phyloP scores from a whole-genome alignment of 1,140 invertebrate species.

The Goniozus legneri region DNA sequence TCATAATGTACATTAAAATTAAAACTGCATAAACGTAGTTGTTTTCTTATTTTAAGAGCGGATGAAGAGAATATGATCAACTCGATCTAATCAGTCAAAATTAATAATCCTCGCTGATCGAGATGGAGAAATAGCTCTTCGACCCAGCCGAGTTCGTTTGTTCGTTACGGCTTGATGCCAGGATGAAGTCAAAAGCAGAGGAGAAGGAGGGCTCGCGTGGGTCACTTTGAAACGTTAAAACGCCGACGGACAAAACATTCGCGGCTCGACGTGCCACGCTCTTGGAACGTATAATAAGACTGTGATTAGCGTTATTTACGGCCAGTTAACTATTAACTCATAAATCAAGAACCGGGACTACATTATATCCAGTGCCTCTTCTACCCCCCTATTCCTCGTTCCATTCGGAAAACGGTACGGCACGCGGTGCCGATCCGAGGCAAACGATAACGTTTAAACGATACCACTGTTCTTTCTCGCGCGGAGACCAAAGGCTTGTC shows the following conservation, averaged over 20 bases:
- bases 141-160: background rate
- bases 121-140: background rate
- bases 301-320: constrained; percentile 57
- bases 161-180: too few relatives aligned
- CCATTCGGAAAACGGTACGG: constrained; percentile 23
- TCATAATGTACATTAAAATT: too few relatives aligned
- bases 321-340: constrained; percentile 53
- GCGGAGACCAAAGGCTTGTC: too few relatives aligned
- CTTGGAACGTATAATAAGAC: constrained; percentile 53
- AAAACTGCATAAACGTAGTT: too few relatives aligned
- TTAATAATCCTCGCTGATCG: background rate
- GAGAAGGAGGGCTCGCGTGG: background rate
- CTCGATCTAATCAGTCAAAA: background rate
- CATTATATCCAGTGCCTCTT: constrained; percentile 32
- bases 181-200: too few relatives aligned
- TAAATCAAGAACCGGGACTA: constrained; percentile 49
- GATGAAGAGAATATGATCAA: too few relatives aligned
- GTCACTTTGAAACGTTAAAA: constrained; percentile 23
- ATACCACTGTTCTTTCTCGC: too few relatives aligned
- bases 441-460: too few relatives aligned
- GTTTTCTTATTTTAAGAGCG: too few relatives aligned
- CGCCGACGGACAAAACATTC: constrained; percentile 43
- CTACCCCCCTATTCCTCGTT: background rate
- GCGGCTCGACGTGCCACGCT: constrained; percentile 29
- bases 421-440: too few relatives aligned